phyloP scores from a whole-genome alignment of 2,888 invertebrate species.

The Drosophila kuntzei region DNA sequence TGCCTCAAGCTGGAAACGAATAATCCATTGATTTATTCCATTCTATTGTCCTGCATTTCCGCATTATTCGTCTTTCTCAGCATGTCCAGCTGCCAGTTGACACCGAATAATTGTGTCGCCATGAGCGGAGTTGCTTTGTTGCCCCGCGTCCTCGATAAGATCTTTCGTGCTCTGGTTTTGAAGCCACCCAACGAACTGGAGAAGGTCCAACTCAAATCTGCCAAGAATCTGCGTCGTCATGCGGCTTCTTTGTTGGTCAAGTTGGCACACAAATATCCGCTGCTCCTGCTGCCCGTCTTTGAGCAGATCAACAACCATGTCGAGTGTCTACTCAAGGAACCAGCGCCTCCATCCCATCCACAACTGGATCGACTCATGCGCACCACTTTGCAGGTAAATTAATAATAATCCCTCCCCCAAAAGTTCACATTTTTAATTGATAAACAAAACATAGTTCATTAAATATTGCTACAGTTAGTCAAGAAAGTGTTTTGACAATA shows the following conservation, averaged over 20 bases:
- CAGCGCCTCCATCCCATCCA: conserved; percentile 85
- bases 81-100: conserved; percentile 93
- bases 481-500: no score
- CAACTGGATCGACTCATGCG: conserved; percentile 86
- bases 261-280: conserved; percentile 94
- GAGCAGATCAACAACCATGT: conserved; percentile 93
- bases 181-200: conserved; percentile 88
- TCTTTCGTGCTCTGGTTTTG: conserved; percentile 93
- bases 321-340: conserved; percentile 89
- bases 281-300: conserved; percentile 93
- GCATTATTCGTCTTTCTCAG: conserved; percentile 96
- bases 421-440: no score
- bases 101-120: conserved; percentile 87
- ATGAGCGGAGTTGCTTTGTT: conserved; percentile 89
- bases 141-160: conserved; percentile 94
- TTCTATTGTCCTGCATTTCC: conserved; percentile 95
- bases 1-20: conserved; percentile 91
- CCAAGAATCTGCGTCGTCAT: conserved; percentile 94
- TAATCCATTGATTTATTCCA: conserved; percentile 93
- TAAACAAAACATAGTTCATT: no score
- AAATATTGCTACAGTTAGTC: no score
- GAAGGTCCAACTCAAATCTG: conserved; percentile 87
- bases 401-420: no score
- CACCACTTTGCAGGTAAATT: conserved; percentile 91
- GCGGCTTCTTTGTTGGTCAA: conserved; percentile 96